These are phyloP conservation scores for Brachyptera risi DNA, from an alignment of 2,888 invertebrate species.

Conservation along the genomic window DNA sequence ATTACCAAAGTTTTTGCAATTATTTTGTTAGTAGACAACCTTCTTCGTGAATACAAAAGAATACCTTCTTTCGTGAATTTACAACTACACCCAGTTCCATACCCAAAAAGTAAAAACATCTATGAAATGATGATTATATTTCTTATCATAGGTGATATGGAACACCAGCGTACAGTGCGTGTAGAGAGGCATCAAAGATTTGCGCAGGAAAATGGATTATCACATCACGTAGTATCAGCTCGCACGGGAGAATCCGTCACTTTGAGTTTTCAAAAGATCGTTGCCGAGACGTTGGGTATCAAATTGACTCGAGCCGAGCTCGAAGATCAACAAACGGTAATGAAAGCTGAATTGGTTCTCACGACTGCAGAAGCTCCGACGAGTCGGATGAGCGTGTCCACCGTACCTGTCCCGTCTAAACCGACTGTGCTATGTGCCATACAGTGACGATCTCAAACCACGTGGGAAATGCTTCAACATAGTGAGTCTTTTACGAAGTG, in stretches of 20 bases:
- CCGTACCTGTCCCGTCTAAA: not conserved
- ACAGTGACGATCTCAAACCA: conserved; percentile 21
- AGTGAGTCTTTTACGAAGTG: no score
- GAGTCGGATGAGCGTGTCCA: not conserved
- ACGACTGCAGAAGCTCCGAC: conserved; percentile 27
- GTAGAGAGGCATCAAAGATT: conserved; percentile 61
- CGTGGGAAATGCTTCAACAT: not conserved
- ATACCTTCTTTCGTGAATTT: no score
- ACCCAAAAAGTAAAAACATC: conserved; percentile 5
- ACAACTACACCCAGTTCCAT: not conserved
- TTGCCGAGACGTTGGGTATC: conserved; percentile 63
- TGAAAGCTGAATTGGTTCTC: conserved; percentile 58
- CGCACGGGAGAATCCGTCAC: conserved; percentile 70
- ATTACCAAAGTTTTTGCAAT: no score
- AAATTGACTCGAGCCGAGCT: conserved; percentile 60
- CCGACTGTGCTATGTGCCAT: conserved; percentile 30
- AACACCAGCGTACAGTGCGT: conserved; percentile 66
- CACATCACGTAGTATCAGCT: conserved; percentile 62
- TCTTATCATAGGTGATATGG: conserved; percentile 53
- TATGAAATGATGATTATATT: conserved; percentile 13
- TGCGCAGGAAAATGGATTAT: conserved; percentile 58
- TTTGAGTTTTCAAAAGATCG: conserved; percentile 61
- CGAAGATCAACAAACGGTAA: conserved; percentile 61
- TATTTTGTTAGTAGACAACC: no score
- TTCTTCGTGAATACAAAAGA: no score